Percentiles rank a stretch among this genome's conserved stretches.
phyloP scores from a whole-genome alignment of 1,140 invertebrate species.

The Spodoptera frugiperda region DNA sequence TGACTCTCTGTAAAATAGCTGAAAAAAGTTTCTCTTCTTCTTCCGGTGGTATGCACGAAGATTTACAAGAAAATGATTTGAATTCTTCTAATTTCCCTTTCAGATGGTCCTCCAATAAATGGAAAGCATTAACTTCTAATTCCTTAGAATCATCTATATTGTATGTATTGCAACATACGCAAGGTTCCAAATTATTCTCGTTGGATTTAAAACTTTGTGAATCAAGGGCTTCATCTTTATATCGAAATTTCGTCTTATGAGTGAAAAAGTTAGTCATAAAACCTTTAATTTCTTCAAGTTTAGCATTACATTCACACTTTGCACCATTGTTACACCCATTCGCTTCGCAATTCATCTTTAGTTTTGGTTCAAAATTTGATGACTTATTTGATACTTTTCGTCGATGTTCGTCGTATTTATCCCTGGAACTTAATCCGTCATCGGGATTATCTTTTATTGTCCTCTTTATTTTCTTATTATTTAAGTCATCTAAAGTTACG shows the following conservation, averaged over 20 bases:
- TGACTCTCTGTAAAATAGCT: slow-evolving; percentile 67
- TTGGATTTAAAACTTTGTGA: slow-evolving; percentile 35
- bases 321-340: background rate
- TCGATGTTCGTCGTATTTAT: background rate
- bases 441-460: background rate
- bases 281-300: slow-evolving; percentile 52
- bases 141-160: slow-evolving; percentile 63
- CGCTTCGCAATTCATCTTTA: background rate
- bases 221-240: slow-evolving; percentile 47
- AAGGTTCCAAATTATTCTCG: slow-evolving; percentile 48
- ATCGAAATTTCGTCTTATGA: slow-evolving; percentile 30
- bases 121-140: slow-evolving; percentile 76
- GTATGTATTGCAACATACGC: slow-evolving; percentile 67
- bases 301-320: slow-evolving; percentile 45
- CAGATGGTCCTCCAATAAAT: slow-evolving; percentile 74
- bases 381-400: background rate
- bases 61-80: slow-evolving; percentile 57
- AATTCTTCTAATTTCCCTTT: slow-evolving; percentile 69
- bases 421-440: background rate
- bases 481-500: slow-evolving; percentile 64
- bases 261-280: slow-evolving; percentile 25
- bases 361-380: background rate
- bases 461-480: slow-evolving; percentile 41
- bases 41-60: slow-evolving; percentile 57
- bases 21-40: slow-evolving; percentile 70